Evolutionary conservation across 1,140 invertebrate genomes (phyloP).

Genomic region (Monomorium pharaonis): DNA sequence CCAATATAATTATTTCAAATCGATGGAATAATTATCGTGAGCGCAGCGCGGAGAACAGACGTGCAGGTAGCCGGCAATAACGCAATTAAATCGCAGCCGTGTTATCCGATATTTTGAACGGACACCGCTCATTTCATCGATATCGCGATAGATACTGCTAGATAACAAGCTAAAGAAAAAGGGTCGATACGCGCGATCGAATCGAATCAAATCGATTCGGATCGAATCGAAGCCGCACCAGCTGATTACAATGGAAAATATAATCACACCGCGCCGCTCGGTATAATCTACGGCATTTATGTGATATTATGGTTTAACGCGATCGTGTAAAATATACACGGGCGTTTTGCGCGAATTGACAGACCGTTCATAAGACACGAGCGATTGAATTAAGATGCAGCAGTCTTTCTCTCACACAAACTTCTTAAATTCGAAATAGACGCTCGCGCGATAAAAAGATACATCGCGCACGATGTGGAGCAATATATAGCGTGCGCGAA

Average conservation of each 20-base stretch:
- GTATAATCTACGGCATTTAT: constrained; percentile 44
- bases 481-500: not conserved
- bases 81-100: constrained; percentile 64
- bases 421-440: not conserved
- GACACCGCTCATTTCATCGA: constrained; percentile 40
- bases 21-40: constrained; percentile 70
- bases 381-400: not conserved
- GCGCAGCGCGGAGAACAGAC: not conserved
- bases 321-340: constrained; percentile 5
- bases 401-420: not conserved
- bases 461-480: not conserved
- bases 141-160: constrained; percentile 40
- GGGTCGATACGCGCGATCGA: constrained; percentile 15
- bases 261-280: constrained; percentile 24
- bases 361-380: not conserved
- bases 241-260: constrained; percentile 59
- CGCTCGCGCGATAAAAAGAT: not conserved
- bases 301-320: constrained; percentile 40
- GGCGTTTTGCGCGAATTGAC: not conserved
- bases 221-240: not conserved
- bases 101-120: constrained; percentile 67
- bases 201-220: constrained; percentile 13
- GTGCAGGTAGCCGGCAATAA: constrained; percentile 63
- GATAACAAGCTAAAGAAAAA: constrained; percentile 37
- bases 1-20: constrained; percentile 72